phyloP scores from a whole-genome alignment of 1,140 invertebrate genomes.

The Eriocheir sinensis region DNA sequence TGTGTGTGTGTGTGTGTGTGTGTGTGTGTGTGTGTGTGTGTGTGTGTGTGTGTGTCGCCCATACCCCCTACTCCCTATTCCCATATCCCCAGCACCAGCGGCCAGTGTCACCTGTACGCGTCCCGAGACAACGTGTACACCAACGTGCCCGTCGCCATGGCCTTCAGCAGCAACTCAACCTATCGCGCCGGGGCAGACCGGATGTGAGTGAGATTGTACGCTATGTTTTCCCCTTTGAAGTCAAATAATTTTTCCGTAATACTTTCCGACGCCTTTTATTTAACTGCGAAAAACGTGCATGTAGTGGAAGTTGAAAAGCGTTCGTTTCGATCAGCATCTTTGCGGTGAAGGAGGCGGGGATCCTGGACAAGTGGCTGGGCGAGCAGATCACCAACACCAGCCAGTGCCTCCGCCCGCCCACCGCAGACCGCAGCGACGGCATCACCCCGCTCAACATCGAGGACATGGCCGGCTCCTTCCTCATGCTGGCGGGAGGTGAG shows the following conservation, averaged over 20 bases:
- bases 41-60: too few relatives aligned
- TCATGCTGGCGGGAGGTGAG: slow-evolving; percentile 62
- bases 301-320: too few relatives aligned
- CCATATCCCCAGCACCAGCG: slow-evolving; percentile 29
- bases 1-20: too few relatives aligned
- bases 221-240: too few relatives aligned
- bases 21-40: too few relatives aligned
- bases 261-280: too few relatives aligned
- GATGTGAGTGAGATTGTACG: too few relatives aligned
- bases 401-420: slow-evolving; percentile 61
- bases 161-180: slow-evolving; percentile 48
- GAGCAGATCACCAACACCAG: slow-evolving; percentile 58
- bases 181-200: not conserved
- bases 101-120: slow-evolving; percentile 51
- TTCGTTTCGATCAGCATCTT: slow-evolving; percentile 37
- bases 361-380: slow-evolving; percentile 54
- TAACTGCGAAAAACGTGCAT: too few relatives aligned
- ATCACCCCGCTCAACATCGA: slow-evolving; percentile 46
- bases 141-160: slow-evolving; percentile 26
- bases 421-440: slow-evolving; percentile 30
- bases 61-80: not conserved
- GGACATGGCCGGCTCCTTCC: slow-evolving; percentile 13
- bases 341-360: slow-evolving; percentile 52
- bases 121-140: slow-evolving; percentile 1
- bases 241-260: too few relatives aligned